A percentile compares a stretch with the other conserved stretches of the same genome.
Conservation (phyloP, 2,113 vertebrate genomes). For the Atractosteus spatula region DNA sequence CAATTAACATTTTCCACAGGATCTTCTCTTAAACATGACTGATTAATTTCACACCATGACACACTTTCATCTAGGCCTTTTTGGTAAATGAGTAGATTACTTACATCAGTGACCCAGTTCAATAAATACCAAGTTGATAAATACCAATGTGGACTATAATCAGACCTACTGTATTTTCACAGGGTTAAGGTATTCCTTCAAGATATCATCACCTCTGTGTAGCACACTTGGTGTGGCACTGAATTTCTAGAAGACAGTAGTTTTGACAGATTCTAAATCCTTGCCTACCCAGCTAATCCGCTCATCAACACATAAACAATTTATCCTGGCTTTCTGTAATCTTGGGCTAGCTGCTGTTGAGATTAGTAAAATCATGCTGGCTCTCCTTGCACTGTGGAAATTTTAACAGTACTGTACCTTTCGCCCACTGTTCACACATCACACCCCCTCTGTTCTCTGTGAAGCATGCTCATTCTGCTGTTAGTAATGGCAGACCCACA, state of each 20-base stretch:
- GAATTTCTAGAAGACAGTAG: too few relatives aligned
- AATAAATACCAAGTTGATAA: background rate
- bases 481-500: background rate
- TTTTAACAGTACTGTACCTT: background rate
- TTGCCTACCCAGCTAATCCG: slow-evolving; percentile 6
- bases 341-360: slow-evolving; percentile 6
- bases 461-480: background rate
- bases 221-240: too few relatives aligned
- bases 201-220: too few relatives aligned
- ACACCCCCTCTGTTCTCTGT: background rate
- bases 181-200: too few relatives aligned
- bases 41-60: background rate
- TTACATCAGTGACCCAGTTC: background rate
- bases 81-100: background rate
- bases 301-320: slow-evolving; percentile 2
- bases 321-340: slow-evolving; percentile 4
- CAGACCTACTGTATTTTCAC: too few relatives aligned
- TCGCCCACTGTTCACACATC: background rate
- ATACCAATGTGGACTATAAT: background rate
- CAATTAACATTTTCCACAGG: background rate
- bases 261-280: background rate
- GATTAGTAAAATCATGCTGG: slow-evolving; percentile 6
- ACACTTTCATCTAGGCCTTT: background rate
- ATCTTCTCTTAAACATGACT: background rate
- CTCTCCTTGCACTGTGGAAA: slow-evolving; percentile 4